phyloP scores from a whole-genome alignment of 2,113 vertebrate species.

The Thamnaconus septentrionalis region DNA sequence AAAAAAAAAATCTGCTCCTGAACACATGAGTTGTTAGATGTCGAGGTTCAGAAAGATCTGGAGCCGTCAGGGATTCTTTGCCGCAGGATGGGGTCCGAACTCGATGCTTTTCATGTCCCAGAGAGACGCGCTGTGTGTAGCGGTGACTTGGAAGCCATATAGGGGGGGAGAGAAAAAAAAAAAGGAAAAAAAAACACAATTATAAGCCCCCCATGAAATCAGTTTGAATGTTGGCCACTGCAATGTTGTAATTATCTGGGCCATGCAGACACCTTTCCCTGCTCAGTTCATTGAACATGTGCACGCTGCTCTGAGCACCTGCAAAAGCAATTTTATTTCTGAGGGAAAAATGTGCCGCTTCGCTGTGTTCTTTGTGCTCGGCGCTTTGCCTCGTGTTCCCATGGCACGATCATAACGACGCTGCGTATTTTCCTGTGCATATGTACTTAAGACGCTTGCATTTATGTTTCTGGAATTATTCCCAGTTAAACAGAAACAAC shows the following conservation, averaged over 20 bases:
- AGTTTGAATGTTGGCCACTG: slow-evolving; percentile 13
- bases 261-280: neutral
- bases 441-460: no score
- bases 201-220: slow-evolving; percentile 10
- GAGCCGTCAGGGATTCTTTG: slow-evolving; percentile 16
- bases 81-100: neutral
- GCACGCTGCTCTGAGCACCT: slow-evolving; percentile 16
- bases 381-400: no score
- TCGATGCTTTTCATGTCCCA: slow-evolving; percentile 12
- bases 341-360: neutral
- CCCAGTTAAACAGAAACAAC: no score
- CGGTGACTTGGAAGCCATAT: slow-evolving; percentile 5
- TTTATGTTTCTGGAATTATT: no score
- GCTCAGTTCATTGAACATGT: slow-evolving; percentile 7
- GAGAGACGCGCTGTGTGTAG: neutral
- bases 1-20: slow-evolving; percentile 18
- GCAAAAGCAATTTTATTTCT: neutral
- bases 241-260: slow-evolving; percentile 9
- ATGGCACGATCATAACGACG: no score
- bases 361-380: no score
- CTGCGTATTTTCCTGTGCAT: no score
- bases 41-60: slow-evolving; percentile 25
- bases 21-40: slow-evolving; percentile 40
- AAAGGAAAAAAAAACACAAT: neutral
- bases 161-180: no score